phyloP scores from a whole-genome alignment of 2,888 invertebrate species.

The Sesia bembeciformis region DNA sequence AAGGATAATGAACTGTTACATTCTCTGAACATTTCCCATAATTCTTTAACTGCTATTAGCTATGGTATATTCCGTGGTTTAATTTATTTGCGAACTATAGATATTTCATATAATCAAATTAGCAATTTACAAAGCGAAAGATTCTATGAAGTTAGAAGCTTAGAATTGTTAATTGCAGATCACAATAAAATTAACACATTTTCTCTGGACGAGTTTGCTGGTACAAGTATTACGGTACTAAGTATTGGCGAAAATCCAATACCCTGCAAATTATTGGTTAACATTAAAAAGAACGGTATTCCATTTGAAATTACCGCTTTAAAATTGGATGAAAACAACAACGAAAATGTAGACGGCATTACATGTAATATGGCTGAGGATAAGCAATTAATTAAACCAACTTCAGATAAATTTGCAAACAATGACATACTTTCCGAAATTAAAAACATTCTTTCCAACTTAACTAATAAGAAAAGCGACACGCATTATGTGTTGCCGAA shows the following conservation, averaged over 20 bases:
- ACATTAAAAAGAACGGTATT: constrained; percentile 17
- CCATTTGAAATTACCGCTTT: constrained; percentile 28
- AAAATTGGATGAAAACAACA: constrained; percentile 17
- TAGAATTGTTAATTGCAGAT: constrained; percentile 36
- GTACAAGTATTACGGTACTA: constrained; percentile 24
- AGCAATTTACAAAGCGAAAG: constrained; percentile 34
- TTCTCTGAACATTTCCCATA: constrained; percentile 43
- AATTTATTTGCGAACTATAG: constrained; percentile 26
- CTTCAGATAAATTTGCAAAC: background rate
- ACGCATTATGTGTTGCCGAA: background rate
- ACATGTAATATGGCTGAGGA: constrained; percentile 15
- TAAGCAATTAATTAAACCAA: background rate
- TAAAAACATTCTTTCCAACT: constrained; percentile 16
- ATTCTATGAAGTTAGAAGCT: constrained; percentile 32
- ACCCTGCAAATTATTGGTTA: constrained; percentile 33
- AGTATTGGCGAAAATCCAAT: constrained; percentile 55
- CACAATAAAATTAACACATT: constrained; percentile 36
- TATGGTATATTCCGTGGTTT: constrained; percentile 45
- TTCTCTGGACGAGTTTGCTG: constrained; percentile 27
- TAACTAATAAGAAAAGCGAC: constrained; percentile 1
- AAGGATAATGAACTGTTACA: constrained; percentile 29
- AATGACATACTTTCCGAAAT: constrained; percentile 16
- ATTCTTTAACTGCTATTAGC: constrained; percentile 24
- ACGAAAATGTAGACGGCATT: constrained; percentile 28
- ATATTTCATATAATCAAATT: constrained; percentile 43